These are phyloP conservation scores for Eupeodes corollae DNA, from an alignment of 1,140 invertebrate genomes.

Conservation along the genomic window DNA sequence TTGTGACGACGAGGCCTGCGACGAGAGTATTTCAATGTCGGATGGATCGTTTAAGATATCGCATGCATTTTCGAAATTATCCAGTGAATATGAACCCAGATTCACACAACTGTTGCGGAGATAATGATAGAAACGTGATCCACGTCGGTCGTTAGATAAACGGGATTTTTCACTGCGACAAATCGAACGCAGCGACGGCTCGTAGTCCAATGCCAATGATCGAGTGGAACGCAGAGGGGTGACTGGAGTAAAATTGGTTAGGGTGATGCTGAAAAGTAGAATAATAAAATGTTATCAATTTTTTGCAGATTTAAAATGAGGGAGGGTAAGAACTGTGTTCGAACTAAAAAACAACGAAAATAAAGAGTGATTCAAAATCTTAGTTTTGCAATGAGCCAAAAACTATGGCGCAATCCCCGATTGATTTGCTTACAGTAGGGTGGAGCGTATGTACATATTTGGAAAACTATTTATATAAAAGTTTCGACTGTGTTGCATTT, in stretches of 20 bases:
- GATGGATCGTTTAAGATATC: constrained; percentile 9
- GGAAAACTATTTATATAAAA: too few species aligned
- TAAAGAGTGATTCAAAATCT: too few species aligned
- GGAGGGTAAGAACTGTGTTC: too few species aligned
- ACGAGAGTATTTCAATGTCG: too few species aligned
- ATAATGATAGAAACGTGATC: constrained; percentile 48
- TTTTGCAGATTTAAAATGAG: too few species aligned
- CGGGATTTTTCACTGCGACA: constrained; percentile 44
- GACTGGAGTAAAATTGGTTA: constrained; percentile 11
- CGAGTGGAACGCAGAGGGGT: constrained; percentile 15
- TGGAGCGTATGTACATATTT: too few species aligned
- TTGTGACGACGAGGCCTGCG: too few species aligned
- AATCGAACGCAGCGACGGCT: constrained; percentile 44
- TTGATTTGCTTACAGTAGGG: too few species aligned
- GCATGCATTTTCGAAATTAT: constrained; percentile 22
- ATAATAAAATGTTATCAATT: background rate
- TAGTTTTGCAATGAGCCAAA: too few species aligned
- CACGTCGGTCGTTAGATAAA: constrained; percentile 41
- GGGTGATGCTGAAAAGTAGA: constrained; percentile 5
- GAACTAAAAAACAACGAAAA: too few species aligned
- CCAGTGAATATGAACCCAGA: constrained; percentile 18
- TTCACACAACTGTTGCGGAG: constrained; percentile 28
- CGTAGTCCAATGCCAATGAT: constrained; percentile 40
- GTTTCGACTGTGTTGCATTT: too few species aligned
- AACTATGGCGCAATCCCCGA: too few species aligned